Conservation (phyloP, 2,113 vertebrate species). For the Carettochelys insculpta region DNA sequence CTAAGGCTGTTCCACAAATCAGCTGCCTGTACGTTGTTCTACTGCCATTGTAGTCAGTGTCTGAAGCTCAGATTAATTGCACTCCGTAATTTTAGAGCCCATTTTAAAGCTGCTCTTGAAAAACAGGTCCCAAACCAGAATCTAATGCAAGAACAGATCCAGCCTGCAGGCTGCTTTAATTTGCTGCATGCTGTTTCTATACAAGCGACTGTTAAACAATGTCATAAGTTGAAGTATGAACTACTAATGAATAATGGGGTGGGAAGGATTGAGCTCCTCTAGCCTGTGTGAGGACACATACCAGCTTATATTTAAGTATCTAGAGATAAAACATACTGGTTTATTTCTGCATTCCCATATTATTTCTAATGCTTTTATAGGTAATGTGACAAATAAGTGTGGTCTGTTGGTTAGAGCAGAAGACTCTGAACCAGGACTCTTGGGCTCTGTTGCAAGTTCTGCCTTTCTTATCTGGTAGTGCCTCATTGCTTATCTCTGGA, state of each 20-base stretch:
- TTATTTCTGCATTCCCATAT: background rate
- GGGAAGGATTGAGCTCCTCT: background rate
- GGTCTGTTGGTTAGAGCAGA: background rate
- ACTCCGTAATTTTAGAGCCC: background rate
- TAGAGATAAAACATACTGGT: background rate
- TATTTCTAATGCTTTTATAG: background rate
- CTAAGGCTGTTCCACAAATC: background rate
- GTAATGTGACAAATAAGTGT: background rate
- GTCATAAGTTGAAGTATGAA: background rate
- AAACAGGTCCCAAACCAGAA: background rate
- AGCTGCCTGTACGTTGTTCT: background rate
- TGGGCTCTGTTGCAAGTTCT: background rate
- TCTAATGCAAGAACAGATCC: background rate
- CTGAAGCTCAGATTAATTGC: background rate
- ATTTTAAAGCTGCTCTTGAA: background rate
- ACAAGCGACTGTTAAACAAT: background rate
- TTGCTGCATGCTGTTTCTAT: background rate
- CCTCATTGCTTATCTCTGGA: background rate
- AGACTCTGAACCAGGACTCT: background rate
- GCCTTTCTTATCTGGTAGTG: background rate
- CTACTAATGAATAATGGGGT: background rate
- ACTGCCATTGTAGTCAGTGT: background rate
- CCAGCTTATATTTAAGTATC: background rate
- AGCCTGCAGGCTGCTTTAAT: background rate
- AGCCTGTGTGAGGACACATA: background rate